A percentile compares a stretch with the other conserved stretches of the same genome.
These are phyloP conservation scores for Odontamblyopus lacepedii DNA, from an alignment of 2,797 vertebrate species.

Conservation along the genomic window DNA sequence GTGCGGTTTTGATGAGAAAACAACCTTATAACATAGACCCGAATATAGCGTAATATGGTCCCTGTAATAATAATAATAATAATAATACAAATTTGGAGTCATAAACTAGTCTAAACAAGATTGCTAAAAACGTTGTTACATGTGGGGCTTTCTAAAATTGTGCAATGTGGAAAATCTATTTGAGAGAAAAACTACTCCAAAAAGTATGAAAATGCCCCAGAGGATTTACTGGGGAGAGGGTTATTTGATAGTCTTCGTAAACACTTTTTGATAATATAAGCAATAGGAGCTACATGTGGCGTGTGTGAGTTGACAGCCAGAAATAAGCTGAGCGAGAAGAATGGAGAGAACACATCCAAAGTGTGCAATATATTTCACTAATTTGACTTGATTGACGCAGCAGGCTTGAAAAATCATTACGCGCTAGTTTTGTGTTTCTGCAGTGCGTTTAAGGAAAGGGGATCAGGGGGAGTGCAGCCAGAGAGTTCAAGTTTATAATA, in stretches of 20 bases:
- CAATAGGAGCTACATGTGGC: slow-evolving; percentile 23
- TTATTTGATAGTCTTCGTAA: slow-evolving; percentile 49
- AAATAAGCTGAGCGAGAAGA: slow-evolving; percentile 31
- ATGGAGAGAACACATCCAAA: slow-evolving; percentile 16
- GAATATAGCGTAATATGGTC: background rate
- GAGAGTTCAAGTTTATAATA: slow-evolving; percentile 4
- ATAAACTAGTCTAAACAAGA: slow-evolving; percentile 62
- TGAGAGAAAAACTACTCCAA: slow-evolving; percentile 29
- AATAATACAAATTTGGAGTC: slow-evolving; percentile 41
- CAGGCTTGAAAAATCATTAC: slow-evolving; percentile 49
- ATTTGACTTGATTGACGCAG: slow-evolving; percentile 39
- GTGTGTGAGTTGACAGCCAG: slow-evolving; percentile 17
- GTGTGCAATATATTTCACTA: slow-evolving; percentile 24
- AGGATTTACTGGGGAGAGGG: slow-evolving; percentile 29
- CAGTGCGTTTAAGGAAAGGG: slow-evolving; percentile 45
- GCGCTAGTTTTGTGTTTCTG: slow-evolving; percentile 47
- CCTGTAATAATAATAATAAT: slow-evolving; percentile 45
- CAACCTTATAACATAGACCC: too few relatives aligned
- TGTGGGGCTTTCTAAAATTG: slow-evolving; percentile 54
- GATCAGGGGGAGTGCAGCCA: slow-evolving; percentile 51
- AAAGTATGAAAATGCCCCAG: slow-evolving; percentile 35
- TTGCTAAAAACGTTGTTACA: slow-evolving; percentile 28
- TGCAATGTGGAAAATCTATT: slow-evolving; percentile 49
- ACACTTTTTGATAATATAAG: slow-evolving; percentile 52
- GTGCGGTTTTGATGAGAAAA: too few relatives aligned